Conservation (phyloP, 2,797 vertebrate species). For the Sphaeramia orbicularis region DNA sequence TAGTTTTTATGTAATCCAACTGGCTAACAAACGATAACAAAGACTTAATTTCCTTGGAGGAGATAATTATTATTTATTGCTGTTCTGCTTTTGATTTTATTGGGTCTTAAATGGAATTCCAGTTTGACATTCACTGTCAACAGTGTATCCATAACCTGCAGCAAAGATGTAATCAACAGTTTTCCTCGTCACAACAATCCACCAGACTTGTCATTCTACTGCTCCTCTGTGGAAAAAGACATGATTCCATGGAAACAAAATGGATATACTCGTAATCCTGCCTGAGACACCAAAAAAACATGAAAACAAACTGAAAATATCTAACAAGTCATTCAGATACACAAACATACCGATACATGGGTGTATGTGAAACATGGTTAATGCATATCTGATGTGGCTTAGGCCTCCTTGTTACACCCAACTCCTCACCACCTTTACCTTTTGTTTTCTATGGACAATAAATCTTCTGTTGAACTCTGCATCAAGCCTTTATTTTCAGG, state of each 20-base stretch:
- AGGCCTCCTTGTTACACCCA: too few relatives aligned
- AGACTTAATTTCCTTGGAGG: not conserved
- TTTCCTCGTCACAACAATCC: constrained; percentile 17
- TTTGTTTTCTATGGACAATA: too few relatives aligned
- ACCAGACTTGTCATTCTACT: constrained; percentile 6
- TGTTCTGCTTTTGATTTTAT: constrained; percentile 1
- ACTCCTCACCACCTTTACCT: too few relatives aligned
- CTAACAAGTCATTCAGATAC: not conserved
- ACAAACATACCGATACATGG: not conserved
- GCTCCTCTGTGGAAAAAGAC: not conserved
- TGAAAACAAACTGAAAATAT: constrained; percentile 2
- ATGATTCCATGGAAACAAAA: not conserved
- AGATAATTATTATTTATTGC: too few relatives aligned
- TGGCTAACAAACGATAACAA: too few relatives aligned
- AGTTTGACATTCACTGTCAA: not conserved
- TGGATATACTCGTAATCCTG: not conserved
- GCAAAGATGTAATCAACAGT: constrained; percentile 5
- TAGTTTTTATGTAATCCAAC: too few relatives aligned
- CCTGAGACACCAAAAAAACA: not conserved
- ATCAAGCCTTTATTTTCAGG: too few relatives aligned
- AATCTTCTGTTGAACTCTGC: too few relatives aligned
- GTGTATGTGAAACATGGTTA: not conserved
- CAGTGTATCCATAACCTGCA: constrained; percentile 10
- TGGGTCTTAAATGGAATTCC: not conserved
- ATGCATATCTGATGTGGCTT: too few relatives aligned